Conservation (phyloP, 2,888 invertebrate genomes). For the Mechanitis messenoides region DNA sequence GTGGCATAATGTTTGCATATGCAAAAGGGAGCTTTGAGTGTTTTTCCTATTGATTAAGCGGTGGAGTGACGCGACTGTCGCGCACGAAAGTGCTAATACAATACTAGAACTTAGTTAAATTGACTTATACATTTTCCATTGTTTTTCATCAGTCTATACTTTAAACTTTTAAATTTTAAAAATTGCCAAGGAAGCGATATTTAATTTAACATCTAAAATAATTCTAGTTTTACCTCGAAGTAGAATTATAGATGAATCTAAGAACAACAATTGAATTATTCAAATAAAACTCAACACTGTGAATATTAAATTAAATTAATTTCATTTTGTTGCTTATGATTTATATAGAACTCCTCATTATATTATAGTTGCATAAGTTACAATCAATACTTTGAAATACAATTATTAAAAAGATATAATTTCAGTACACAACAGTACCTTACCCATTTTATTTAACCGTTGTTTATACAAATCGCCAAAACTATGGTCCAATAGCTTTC, state of each 20-base stretch:
- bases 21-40: conserved; percentile 63
- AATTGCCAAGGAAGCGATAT: not conserved
- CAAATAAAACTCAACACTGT: not conserved
- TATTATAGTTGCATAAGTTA: too few relatives aligned
- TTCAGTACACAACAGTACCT: conserved; percentile 12
- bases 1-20: conserved; percentile 65
- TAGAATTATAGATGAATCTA: too few relatives aligned
- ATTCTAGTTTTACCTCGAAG: too few relatives aligned
- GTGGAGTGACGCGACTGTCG: conserved; percentile 43
- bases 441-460: conserved; percentile 42
- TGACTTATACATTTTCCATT: not conserved
- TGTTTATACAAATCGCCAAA: conserved; percentile 58
- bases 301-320: not conserved
- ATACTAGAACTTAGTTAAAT: conserved; percentile 6
- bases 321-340: too few relatives aligned
- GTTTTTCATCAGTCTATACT: conserved; percentile 2
- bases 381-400: not conserved
- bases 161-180: not conserved
- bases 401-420: not conserved
- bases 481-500: conserved; percentile 56
- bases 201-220: too few relatives aligned
- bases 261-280: not conserved
- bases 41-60: conserved; percentile 70
- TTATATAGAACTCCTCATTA: too few relatives aligned
- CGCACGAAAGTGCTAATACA: conserved; percentile 30